Base-by-base conservation (phyloP, 2,888 invertebrate genomes). In the Sylvicola cinctus region DNA sequence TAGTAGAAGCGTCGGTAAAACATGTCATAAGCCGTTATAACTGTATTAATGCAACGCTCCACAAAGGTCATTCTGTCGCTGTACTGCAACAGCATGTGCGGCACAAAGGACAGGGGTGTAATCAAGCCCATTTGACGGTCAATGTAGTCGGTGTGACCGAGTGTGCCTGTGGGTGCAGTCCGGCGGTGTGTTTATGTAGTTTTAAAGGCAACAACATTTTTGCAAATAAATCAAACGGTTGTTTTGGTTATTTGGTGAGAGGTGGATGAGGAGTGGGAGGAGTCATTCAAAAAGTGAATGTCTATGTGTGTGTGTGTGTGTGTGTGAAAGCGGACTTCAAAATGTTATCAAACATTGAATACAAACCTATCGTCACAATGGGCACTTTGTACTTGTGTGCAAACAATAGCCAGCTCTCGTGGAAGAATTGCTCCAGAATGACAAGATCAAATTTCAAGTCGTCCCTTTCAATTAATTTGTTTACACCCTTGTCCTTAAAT, bases 391-490 rank as follows among this genome's bases (percentile, higher is more conserved):
- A 57, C 41, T 59, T 57, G 32, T 54, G 50, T 4, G 52, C 55
- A 36, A 62, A 54, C 47, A 59, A 57, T 2, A 58, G 48, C 34
- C 58, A 53, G 7, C 61, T 58, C 40, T 62, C 61, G 37, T 56
- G 58, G 34, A 59, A 55, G 41, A 60, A 59, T 34, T 58, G 57
- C 35, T 60, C 59, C 35, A 56, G 38, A 2, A 62, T 48, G 4
- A 62, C 46, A 8, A 61, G 40, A 43, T 62, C 62, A 34, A 46
- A 58, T 20, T 20, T 20, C 20, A 20, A 8, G 35, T 61, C 45
- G 16, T 53, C 46, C 3, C 55, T 54, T 3, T 44, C 42, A 14
- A 58, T 52, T 1, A 57, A 40, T 3, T 44, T 38, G 32, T 47
- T 45, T 0, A 58, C 46, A 33, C 50, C 49, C 17, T 41, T 31